Conservation (phyloP, 2,113 vertebrate species). For the Romanogobio albipinnatus region DNA sequence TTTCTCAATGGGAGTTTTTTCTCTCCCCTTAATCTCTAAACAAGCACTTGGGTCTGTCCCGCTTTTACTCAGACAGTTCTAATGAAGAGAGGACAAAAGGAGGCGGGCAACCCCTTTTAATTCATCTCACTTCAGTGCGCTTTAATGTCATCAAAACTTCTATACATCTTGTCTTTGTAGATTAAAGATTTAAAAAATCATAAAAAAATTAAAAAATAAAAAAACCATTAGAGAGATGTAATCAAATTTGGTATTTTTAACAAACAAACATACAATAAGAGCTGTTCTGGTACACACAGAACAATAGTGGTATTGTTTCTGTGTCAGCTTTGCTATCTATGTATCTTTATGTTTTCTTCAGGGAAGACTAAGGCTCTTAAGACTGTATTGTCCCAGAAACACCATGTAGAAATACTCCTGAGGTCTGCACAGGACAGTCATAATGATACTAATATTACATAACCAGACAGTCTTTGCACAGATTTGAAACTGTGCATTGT, state of each 20-base stretch:
- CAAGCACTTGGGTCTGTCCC: constrained; percentile 53
- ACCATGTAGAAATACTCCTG: not conserved
- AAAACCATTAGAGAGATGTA: not conserved
- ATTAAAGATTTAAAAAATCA: not conserved
- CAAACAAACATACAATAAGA: not conserved
- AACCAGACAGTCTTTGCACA: not conserved
- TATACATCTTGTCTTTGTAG: not conserved
- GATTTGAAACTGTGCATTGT: not conserved
- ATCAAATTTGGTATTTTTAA: not conserved
- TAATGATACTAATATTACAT: constrained; percentile 6
- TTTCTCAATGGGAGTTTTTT: constrained; percentile 59
- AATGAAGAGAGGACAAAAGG: constrained; percentile 49
- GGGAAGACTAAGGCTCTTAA: not conserved
- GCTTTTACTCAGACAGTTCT: constrained; percentile 57
- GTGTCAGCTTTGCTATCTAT: constrained; percentile 53
- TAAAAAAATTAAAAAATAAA: not conserved
- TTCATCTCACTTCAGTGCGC: constrained; percentile 12
- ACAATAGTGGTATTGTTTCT: constrained; percentile 73
- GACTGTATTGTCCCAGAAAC: not conserved
- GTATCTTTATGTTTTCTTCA: constrained; percentile 27
- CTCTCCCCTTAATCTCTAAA: constrained; percentile 56
- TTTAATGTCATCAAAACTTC: not conserved
- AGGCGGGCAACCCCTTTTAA: constrained; percentile 35
- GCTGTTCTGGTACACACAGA: constrained; percentile 61
- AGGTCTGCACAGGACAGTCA: not conserved